phyloP scores from a whole-genome alignment of 2,113 vertebrate species.

The Pungitius pungitius region DNA sequence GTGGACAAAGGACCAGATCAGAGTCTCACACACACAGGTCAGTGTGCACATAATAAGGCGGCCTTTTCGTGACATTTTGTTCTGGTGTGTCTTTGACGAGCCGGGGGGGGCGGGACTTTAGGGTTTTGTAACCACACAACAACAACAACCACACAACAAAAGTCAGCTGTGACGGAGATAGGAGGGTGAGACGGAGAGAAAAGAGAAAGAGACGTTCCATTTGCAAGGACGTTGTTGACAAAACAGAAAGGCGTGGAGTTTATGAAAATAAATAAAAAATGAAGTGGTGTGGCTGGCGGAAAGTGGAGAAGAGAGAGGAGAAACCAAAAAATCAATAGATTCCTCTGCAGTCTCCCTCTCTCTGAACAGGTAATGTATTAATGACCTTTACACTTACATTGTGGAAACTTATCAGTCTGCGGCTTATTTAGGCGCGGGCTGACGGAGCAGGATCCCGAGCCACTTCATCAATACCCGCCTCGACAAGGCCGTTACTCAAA shows the following conservation, averaged over 20 bases:
- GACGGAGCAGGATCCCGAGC: conserved; percentile 77
- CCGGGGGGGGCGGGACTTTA: neutral
- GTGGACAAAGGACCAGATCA: neutral
- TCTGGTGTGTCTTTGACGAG: neutral
- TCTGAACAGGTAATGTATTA: conserved; percentile 82
- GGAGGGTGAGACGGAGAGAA: neutral
- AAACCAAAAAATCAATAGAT: conserved; percentile 72
- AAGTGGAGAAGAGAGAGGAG: conserved; percentile 29
- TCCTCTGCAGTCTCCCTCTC: conserved; percentile 63
- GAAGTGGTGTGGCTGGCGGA: conserved; percentile 19
- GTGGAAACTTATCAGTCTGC: conserved; percentile 83
- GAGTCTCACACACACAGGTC: neutral
- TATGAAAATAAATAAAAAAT: conserved; percentile 24
- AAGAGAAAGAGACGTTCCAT: conserved; percentile 7
- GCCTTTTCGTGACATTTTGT: neutral
- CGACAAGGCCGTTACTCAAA: conserved; percentile 83
- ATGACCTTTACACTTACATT: conserved; percentile 84
- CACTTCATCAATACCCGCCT: conserved; percentile 81
- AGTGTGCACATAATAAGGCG: neutral
- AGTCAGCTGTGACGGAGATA: neutral
- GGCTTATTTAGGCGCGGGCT: conserved; percentile 79
- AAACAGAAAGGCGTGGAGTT: conserved; percentile 30
- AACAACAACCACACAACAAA: too few relatives aligned
- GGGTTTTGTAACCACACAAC: neutral
- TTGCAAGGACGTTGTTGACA: conserved; percentile 45